phyloP scores from a whole-genome alignment of 2,113 vertebrate species.

The Phaethon lepturus region DNA sequence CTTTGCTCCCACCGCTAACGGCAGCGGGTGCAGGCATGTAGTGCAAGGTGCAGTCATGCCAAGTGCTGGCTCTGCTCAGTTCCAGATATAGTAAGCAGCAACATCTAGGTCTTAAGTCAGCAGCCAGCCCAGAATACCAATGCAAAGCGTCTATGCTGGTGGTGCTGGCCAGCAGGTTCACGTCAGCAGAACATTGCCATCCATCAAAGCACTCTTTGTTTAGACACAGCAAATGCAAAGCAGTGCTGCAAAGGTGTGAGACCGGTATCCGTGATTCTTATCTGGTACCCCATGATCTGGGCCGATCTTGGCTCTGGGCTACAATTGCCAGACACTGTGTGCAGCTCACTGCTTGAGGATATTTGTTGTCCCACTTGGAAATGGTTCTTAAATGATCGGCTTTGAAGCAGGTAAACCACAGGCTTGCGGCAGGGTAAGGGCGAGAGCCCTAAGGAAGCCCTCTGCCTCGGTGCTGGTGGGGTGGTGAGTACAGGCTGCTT shows the following conservation, averaged over 20 bases:
- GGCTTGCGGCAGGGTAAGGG: accelerated
- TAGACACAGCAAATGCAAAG: not conserved
- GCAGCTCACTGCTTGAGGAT: accelerated
- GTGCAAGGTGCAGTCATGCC: not conserved
- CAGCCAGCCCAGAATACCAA: not conserved
- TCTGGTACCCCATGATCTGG: not conserved
- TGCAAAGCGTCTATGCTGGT: accelerated
- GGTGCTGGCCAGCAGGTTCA: not conserved
- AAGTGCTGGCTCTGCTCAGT: not conserved
- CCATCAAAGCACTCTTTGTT: not conserved
- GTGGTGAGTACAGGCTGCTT: not conserved
- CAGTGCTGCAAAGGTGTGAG: not conserved
- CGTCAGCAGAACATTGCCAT: not conserved
- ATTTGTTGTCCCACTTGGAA: not conserved
- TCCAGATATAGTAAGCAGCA: not conserved
- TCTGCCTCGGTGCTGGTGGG: not conserved
- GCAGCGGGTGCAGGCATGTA: not conserved
- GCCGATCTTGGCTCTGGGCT: not conserved
- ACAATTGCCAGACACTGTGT: accelerated
- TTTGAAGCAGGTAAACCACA: not conserved
- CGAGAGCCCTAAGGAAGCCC: accelerated
- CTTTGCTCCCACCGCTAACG: not conserved
- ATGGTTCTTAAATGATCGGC: accelerated
- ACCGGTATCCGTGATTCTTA: not conserved
- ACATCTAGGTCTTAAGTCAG: not conserved